Evolutionary conservation across 2,797 vertebrate genomes (phyloP).

Genomic region (Protosalanx chinensis): DNA sequence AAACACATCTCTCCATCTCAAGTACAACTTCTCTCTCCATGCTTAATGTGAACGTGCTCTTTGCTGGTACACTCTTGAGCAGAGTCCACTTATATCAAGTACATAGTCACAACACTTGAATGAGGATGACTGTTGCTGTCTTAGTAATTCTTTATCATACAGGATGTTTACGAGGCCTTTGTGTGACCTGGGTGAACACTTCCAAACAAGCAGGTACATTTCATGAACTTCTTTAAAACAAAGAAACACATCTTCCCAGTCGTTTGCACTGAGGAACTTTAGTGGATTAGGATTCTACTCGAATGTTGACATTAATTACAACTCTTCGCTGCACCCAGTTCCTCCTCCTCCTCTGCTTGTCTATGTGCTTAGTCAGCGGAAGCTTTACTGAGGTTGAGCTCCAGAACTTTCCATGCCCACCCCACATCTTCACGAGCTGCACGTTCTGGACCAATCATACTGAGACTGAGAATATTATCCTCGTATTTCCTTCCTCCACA

Average conservation of each 20-base stretch:
- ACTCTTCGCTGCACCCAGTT: not conserved
- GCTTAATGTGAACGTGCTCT: too few species aligned
- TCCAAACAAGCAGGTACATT: not conserved
- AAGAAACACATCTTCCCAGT: not conserved
- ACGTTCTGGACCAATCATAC: not conserved
- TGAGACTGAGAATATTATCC: too few species aligned
- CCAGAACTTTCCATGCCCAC: not conserved
- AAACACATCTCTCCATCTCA: too few species aligned
- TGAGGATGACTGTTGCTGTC: not conserved
- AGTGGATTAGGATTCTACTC: constrained; percentile 10
- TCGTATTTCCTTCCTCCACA: too few species aligned
- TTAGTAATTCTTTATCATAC: not conserved
- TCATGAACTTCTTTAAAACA: constrained; percentile 5
- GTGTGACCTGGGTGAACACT: not conserved
- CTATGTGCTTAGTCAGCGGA: constrained; percentile 22
- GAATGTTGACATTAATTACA: constrained; percentile 13
- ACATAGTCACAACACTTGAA: not conserved
- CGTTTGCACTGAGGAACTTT: not conserved
- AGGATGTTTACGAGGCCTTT: not conserved
- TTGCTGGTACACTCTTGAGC: not conserved
- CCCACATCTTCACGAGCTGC: not conserved
- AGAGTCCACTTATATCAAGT: not conserved
- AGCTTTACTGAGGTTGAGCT: not conserved
- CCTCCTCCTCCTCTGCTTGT: not conserved
- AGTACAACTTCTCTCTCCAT: too few species aligned